Evolutionary conservation across 2,888 invertebrate genomes (phyloP).

Genomic region (Encarsia formosa): DNA sequence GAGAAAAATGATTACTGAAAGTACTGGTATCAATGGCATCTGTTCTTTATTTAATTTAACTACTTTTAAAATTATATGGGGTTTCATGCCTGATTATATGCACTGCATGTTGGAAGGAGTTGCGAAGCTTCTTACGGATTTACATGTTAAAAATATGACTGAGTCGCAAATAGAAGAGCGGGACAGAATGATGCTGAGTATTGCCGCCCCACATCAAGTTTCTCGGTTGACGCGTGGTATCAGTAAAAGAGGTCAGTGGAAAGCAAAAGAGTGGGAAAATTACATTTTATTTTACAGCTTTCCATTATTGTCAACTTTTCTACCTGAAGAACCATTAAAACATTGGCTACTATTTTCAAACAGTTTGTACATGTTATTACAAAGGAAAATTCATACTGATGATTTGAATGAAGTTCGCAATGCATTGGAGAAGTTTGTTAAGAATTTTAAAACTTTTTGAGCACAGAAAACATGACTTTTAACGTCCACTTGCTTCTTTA

Average conservation of each 20-base stretch:
- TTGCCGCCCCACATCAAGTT: conserved; percentile 6
- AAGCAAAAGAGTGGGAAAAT: conserved; percentile 5
- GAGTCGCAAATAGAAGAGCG: neutral
- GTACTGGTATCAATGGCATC: neutral
- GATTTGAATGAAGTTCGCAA: conserved; percentile 7
- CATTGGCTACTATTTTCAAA: conserved; percentile 16
- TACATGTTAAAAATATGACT: neutral
- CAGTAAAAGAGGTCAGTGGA: neutral
- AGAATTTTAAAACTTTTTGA: neutral
- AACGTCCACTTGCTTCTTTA: neutral
- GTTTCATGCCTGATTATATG: conserved; percentile 9
- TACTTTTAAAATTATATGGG: conserved; percentile 10
- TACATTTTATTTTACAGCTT: conserved; percentile 3
- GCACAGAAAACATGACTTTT: neutral
- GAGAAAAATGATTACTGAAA: no score
- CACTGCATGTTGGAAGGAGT: conserved; percentile 9
- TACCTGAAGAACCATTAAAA: neutral
- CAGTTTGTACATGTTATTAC: conserved; percentile 9
- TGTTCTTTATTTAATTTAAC: conserved; percentile 14
- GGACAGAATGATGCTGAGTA: neutral
- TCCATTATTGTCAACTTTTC: neutral
- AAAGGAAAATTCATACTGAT: neutral
- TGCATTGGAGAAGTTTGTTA: conserved; percentile 13
- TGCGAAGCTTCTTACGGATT: neutral
- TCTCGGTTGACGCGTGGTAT: no score